Conservation (phyloP, 2,888 invertebrate genomes). For the Lepidocyrtoides sp. region DNA sequence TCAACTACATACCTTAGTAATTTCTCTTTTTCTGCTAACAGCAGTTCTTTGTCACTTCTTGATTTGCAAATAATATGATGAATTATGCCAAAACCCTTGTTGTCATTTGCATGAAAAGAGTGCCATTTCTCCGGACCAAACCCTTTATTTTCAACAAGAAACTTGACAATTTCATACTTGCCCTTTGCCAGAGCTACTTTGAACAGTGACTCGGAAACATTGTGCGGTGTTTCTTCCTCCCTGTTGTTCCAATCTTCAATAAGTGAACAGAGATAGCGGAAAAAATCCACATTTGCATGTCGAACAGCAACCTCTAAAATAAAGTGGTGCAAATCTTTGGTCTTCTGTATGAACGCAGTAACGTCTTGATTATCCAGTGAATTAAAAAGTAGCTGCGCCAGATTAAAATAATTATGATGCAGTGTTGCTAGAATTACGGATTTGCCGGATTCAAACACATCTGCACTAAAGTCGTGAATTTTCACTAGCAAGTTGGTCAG, state of each 20-base stretch:
- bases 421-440: background rate
- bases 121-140: slow-evolving; percentile 11
- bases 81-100: background rate
- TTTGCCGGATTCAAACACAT: background rate
- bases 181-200: background rate
- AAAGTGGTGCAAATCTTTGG: background rate
- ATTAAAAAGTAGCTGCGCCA: background rate
- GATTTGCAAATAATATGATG: background rate
- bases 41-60: background rate
- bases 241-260: background rate
- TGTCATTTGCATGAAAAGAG: background rate
- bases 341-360: background rate
- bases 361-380: background rate
- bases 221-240: background rate
- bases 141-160: slow-evolving; percentile 10
- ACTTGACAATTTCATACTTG: slow-evolving; percentile 7
- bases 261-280: background rate
- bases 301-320: background rate
- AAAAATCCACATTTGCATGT: background rate
- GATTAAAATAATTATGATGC: background rate
- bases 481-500: background rate
- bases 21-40: background rate
- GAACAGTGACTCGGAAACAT: background rate
- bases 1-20: background rate
- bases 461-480: background rate